Percentiles rank a stretch among this genome's conserved stretches.
phyloP scores from a whole-genome alignment of 1,140 invertebrate genomes.

The Phortica variegata region DNA sequence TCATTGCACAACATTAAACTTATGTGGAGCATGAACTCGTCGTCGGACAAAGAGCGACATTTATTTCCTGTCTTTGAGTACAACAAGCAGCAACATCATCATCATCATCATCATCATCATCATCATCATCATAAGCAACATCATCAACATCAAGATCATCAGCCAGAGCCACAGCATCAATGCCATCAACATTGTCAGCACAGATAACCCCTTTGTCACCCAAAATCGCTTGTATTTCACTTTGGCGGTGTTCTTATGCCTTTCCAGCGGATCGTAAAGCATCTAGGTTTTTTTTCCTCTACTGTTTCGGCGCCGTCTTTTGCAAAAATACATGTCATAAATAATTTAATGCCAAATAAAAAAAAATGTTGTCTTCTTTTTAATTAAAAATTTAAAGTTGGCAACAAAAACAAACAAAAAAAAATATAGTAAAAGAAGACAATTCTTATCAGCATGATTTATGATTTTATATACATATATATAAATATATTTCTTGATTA shows the following conservation, averaged over 20 bases:
- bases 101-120: too few relatives aligned
- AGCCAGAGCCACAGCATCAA: too few relatives aligned
- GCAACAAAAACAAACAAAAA: background rate
- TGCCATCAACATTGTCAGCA: too few relatives aligned
- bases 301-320: too few relatives aligned
- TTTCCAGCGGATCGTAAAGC: too few relatives aligned
- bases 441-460: constrained; percentile 42
- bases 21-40: constrained; percentile 24
- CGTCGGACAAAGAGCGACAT: constrained; percentile 15
- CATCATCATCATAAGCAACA: too few relatives aligned
- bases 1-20: constrained; percentile 29
- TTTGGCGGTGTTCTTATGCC: too few relatives aligned
- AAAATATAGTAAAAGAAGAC: constrained; percentile 8
- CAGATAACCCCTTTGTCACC: constrained; percentile 48
- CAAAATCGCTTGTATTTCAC: too few relatives aligned
- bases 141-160: too few relatives aligned
- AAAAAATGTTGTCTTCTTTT: too few relatives aligned
- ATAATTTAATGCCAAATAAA: constrained; percentile 49
- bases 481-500: constrained; percentile 15
- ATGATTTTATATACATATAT: constrained; percentile 15
- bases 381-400: constrained; percentile 29
- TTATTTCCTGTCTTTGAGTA: constrained; percentile 7
- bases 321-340: background rate
- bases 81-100: too few relatives aligned
- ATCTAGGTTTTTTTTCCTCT: too few relatives aligned